Evolutionary conservation across 2,113 vertebrate genomes (phyloP).

Genomic region (Willisornis vidua): DNA sequence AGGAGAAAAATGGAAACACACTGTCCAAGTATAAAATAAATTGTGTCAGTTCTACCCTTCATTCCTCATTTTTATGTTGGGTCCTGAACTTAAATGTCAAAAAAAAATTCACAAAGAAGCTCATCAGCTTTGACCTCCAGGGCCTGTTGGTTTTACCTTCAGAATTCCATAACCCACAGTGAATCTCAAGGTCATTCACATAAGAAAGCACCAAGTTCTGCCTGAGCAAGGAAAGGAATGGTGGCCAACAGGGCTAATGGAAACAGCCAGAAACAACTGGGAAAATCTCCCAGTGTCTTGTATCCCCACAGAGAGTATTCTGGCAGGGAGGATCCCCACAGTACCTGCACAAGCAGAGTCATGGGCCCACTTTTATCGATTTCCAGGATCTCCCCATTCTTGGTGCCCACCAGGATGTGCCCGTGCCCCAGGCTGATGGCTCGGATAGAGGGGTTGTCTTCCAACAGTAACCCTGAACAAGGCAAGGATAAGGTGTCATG

Average conservation of each 20-base stretch:
- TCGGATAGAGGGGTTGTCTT: conserved; percentile 96
- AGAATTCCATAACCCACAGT: neutral
- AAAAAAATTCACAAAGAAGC: neutral
- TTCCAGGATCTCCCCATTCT: conserved; percentile 97
- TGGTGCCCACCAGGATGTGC: conserved; percentile 95
- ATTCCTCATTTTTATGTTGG: neutral
- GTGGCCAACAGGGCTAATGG: neutral
- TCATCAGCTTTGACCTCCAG: neutral
- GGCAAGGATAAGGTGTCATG: neutral
- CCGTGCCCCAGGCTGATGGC: conserved; percentile 95
- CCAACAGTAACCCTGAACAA: conserved; percentile 87
- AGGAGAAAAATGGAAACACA: neutral
- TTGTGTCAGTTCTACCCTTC: neutral
- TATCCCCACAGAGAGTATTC: neutral
- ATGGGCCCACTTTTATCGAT: conserved; percentile 96
- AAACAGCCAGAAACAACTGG: neutral
- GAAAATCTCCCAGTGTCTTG: neutral
- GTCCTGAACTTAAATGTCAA: neutral
- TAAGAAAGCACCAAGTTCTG: neutral
- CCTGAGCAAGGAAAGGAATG: neutral
- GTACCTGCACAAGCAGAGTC: conserved; percentile 90
- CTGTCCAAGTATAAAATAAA: neutral
- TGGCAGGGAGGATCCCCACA: neutral
- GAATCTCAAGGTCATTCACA: neutral
- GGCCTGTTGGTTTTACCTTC: neutral